Evolutionary conservation across 2,113 vertebrate species (phyloP).

Genomic region (Cervus canadensis): DNA sequence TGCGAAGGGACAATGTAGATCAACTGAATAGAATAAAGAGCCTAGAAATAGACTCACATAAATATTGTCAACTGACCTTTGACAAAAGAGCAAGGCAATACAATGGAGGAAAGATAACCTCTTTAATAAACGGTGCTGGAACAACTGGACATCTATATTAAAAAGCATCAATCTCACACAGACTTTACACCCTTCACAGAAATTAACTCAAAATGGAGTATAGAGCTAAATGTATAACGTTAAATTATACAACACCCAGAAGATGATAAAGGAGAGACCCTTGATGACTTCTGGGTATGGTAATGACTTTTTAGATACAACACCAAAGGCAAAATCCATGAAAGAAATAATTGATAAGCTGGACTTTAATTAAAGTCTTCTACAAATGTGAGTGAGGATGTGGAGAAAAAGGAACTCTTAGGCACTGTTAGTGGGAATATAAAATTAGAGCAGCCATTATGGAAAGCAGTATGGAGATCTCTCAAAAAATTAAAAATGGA

Average conservation of each 20-base stretch:
- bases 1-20: not conserved
- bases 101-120: not conserved
- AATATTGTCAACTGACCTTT: not conserved
- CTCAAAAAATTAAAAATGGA: not conserved
- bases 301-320: not conserved
- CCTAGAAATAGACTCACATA: not conserved
- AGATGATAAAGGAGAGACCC: not conserved
- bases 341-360: not conserved
- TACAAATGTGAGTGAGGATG: not conserved
- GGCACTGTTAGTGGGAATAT: not conserved
- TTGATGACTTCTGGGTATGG: not conserved
- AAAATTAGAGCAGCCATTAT: not conserved
- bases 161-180: not conserved
- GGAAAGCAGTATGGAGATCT: not conserved
- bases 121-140: not conserved
- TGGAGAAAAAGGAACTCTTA: not conserved
- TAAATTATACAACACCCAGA: not conserved
- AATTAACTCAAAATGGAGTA: not conserved
- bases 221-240: not conserved
- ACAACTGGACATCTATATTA: not conserved
- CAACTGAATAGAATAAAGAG: not conserved
- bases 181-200: not conserved
- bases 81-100: not conserved
- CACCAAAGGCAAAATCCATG: not conserved
- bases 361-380: not conserved